Percentiles rank a stretch among this genome's conserved stretches.
Evolutionary conservation across 2,797 vertebrate species (phyloP).

Genomic region (Arrhamphus sclerolepis): DNA sequence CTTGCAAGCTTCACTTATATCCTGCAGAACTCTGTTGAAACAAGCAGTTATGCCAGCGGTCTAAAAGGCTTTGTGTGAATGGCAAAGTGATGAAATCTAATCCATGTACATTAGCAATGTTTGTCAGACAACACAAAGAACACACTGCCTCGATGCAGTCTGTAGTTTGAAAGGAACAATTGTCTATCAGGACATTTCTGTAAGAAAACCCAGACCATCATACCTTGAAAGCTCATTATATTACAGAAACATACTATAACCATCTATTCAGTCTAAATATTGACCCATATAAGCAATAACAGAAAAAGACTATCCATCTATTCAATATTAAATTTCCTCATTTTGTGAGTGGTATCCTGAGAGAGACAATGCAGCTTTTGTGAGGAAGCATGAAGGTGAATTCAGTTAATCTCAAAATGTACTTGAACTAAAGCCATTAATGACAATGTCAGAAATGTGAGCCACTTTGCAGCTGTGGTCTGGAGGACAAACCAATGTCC

Average conservation of each 20-base stretch:
- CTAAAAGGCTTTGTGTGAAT: constrained; percentile 24
- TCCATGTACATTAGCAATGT: constrained; percentile 12
- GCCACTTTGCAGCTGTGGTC: too few species aligned
- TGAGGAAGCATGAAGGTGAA: neutral
- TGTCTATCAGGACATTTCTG: neutral
- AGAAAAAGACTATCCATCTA: neutral
- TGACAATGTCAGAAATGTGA: neutral
- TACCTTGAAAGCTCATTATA: constrained; percentile 7
- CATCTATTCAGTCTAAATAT: constrained; percentile 10
- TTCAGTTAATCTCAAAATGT: neutral
- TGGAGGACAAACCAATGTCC: neutral
- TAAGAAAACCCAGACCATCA: constrained; percentile 12
- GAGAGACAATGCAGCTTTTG: neutral
- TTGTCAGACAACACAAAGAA: constrained; percentile 29
- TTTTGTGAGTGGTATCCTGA: neutral
- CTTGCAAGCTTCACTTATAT: constrained; percentile 2
- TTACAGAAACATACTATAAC: constrained; percentile 4
- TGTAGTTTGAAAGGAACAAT: constrained; percentile 18
- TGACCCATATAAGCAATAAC: constrained; percentile 8
- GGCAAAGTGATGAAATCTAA: constrained; percentile 30
- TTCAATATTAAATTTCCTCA: constrained; percentile 1
- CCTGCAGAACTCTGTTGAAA: constrained; percentile 8
- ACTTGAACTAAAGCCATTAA: neutral
- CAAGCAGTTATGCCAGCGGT: constrained; percentile 16
- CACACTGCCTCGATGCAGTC: constrained; percentile 5